A percentile compares a stretch with the other conserved stretches of the same genome.
phyloP scores from a whole-genome alignment of 2,797 vertebrate genomes.

The Crenuchus spilurus region DNA sequence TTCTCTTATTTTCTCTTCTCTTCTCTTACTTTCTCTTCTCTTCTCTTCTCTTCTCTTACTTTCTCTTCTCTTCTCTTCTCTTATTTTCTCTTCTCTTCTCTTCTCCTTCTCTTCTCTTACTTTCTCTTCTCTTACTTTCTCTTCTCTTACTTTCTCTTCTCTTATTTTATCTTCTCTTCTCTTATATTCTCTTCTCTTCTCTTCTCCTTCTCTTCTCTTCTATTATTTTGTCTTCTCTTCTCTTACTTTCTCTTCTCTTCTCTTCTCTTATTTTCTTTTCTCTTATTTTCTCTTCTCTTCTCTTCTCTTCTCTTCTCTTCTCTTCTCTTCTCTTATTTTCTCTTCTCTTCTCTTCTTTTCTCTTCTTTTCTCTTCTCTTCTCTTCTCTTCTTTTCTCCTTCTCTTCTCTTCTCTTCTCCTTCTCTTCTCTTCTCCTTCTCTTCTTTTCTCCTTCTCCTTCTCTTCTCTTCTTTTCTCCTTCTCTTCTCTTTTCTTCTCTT shows the following conservation, averaged over 20 bases:
- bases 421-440: not conserved
- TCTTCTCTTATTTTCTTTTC: not conserved
- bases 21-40: not conserved
- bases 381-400: not conserved
- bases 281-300: not conserved
- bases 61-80: not conserved
- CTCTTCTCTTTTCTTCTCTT: not conserved
- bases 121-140: not conserved
- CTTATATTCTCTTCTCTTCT: not conserved
- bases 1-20: not conserved
- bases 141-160: not conserved
- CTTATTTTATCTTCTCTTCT: not conserved
- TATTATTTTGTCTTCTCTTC: not conserved
- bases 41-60: not conserved
- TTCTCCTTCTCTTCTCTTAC: not conserved
- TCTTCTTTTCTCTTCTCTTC: not conserved
- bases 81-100: not conserved
- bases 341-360: not conserved
- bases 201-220: not conserved
- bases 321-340: not conserved
- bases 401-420: not conserved
- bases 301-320: not conserved
- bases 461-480: too few relatives aligned
- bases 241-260: not conserved
- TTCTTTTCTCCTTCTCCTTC: not conserved